Conservation (phyloP, 2,113 vertebrate species). For the Felis catus region DNA sequence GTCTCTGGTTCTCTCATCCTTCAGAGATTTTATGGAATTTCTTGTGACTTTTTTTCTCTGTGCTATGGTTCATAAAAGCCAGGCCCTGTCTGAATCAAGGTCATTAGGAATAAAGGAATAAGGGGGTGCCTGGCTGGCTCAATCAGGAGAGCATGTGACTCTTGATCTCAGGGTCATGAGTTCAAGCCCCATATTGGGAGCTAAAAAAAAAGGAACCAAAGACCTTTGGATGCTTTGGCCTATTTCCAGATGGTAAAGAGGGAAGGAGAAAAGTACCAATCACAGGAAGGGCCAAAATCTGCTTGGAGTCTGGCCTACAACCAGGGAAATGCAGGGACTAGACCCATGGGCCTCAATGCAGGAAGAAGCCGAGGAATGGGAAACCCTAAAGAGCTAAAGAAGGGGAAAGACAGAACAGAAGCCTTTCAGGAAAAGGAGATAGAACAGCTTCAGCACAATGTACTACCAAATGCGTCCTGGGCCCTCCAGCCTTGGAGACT, state of each 20-base stretch:
- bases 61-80: neutral
- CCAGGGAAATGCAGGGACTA: neutral
- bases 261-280: neutral
- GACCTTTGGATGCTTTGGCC: neutral
- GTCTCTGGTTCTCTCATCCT: neutral
- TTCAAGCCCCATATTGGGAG: neutral
- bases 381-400: neutral
- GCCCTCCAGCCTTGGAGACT: neutral
- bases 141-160: neutral
- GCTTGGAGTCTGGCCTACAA: neutral
- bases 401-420: neutral
- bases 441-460: neutral
- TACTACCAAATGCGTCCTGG: neutral
- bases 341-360: neutral
- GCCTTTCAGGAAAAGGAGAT: neutral
- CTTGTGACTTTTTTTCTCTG: neutral
- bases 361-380: neutral
- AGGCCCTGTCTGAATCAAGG: neutral
- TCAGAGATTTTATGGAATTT: neutral
- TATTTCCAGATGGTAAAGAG: neutral
- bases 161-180: neutral
- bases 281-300: neutral
- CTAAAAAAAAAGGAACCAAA: neutral
- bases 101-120: neutral
- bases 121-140: neutral